Evolutionary conservation across 2,888 invertebrate genomes (phyloP), one percentile per base, ranked within the genome.

Genomic region (Acanthosepion pharaonis): DNA sequence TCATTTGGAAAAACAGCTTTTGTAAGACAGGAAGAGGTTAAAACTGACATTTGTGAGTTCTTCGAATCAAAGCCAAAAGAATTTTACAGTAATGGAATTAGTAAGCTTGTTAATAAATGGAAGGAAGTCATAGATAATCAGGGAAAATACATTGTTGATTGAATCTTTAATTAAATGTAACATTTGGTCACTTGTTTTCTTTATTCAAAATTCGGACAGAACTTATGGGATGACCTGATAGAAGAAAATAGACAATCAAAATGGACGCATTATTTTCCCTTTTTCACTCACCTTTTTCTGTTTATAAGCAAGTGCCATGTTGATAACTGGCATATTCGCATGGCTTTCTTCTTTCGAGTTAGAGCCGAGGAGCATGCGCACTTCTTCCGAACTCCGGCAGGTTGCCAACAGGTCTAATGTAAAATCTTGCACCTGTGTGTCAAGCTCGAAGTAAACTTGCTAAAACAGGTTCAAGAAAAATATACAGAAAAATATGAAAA

Each of bases 351-450:
- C 94, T 8, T 93, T 94, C 20, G 94, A 28, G n/a, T 93, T n/a
- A 93, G 96, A 96, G 93, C 96, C 96, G 51, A 97, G 95, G 48
- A 97, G 95, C 51, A 96, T 95, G 95, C 96, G 95, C 91, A 97
- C 97, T 95, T 97, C 97, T 55, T 96, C 96, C 5, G 97, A 97
- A 93, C 96, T 96, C 53, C 96, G 96, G 94, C 97, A 97, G 94
- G 96, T 96, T 91, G 97, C 96, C 48, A 97, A 95, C 94, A 97
- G 95, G 48, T 95, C 96, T 18, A 97, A 96, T 33, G 97, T 96
- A 95, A 97, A 97, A 94, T 96, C 95, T 94, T 97, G 96, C 93
- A 97, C 97, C 59, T 96, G 96, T 15, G 96, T 94, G 42, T 96
- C 96, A 42, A 97, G 95, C n/a, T 96, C 96, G 53, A 95, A 94